Evolutionary conservation across 2,113 vertebrate species (phyloP).

Genomic region (Ciconia boyciana): DNA sequence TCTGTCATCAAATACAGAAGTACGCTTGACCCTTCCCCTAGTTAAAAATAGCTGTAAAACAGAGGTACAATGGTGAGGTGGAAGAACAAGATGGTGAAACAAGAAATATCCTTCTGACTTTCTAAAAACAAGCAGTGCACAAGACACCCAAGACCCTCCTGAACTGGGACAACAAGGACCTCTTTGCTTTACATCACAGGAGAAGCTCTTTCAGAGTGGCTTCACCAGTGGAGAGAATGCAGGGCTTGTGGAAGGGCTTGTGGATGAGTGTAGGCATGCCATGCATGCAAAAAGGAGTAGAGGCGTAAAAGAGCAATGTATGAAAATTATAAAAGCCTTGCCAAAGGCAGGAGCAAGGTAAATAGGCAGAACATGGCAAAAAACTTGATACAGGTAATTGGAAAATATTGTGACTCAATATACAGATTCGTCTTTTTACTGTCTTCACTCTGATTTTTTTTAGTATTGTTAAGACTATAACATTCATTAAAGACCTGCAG

Average conservation of each 20-base stretch:
- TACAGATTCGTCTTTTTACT: not conserved
- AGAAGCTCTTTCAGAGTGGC: not conserved
- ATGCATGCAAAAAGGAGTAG: not conserved
- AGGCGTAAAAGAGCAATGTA: not conserved
- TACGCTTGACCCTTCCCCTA: not conserved
- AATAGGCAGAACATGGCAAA: not conserved
- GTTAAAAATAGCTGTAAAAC: not conserved
- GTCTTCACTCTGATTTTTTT: not conserved
- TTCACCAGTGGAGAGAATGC: not conserved
- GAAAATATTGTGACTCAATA: not conserved
- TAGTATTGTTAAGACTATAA: not conserved
- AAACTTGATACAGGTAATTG: not conserved
- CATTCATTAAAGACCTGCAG: not conserved
- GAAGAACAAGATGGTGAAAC: not conserved
- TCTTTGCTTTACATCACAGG: not conserved
- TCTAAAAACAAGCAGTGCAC: not conserved
- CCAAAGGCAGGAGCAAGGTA: not conserved
- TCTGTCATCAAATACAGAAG: not conserved
- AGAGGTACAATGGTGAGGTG: not conserved
- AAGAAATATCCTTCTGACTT: not conserved
- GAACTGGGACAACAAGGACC: not conserved
- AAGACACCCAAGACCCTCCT: not conserved
- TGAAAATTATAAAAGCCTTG: not conserved
- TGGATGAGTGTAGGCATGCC: not conserved
- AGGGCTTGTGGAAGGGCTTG: not conserved